Base-by-base conservation (phyloP, 2,888 invertebrate genomes). In the Frankliniella intonsa region DNA sequence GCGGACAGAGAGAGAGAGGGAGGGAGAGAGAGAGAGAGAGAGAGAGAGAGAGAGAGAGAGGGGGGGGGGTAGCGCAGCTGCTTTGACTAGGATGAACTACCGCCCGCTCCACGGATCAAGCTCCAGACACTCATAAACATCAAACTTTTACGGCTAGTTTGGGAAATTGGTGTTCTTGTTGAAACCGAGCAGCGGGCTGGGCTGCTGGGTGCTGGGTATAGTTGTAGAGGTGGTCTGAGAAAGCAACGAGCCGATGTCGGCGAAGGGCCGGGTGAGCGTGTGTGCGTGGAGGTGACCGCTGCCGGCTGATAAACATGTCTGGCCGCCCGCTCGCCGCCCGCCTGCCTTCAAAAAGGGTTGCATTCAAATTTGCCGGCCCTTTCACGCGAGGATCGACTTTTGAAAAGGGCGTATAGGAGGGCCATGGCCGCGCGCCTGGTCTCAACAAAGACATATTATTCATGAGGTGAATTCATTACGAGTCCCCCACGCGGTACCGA, bases 71-170 rank as follows among this genome's bases (percentile, higher is more conserved):
- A 5, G 38, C 38, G 38, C 38, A 38, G 55, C 55, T 17, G 55
- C 17, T 55, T 14, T 55, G 55, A 55, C 55, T 55, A 14, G 55
- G 55, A 55, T 55, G 55, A 55, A 76, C 69, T 76, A 22, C 69
- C 69, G 22, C 9, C 22, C 69, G 17, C 55, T 55, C 5, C 0
- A 55, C 55, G 55, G n/a, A 69, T 22, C 69, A 25, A 25, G 22
- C 69, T 5, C 25, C 69, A 25, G 25, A 62, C 62, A 62, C 69
- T 76, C 69, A 76, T 76, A 76, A 76, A 76, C 69, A 76, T 76
- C 25, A 76, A 76, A 76, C 69, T 76, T 76, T 76, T 76, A 76
- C 69, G 69, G 69, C 69, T 76, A 76, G 69, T 76, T 76, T 76
- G 69, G 69, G 22, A 76, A 76, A 76, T 76, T 76, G 69, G 69